Conservation (phyloP, 2,797 vertebrate species). For the Hoplostethus atlanticus region DNA sequence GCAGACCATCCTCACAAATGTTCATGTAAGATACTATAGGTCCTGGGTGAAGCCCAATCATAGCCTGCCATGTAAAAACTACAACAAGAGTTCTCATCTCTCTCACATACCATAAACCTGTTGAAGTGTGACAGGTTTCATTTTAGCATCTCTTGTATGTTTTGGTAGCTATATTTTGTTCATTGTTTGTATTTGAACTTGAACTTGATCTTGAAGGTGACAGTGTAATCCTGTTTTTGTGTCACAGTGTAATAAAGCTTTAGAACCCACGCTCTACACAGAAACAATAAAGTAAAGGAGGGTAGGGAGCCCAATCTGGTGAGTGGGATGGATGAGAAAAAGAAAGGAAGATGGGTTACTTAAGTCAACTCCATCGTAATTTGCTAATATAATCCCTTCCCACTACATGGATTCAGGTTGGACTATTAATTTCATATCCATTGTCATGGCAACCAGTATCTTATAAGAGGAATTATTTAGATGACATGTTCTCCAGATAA, state of each 20-base stretch:
- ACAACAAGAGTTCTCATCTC: too few relatives aligned
- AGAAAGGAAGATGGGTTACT: slow-evolving; percentile 6
- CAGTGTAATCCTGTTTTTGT: neutral
- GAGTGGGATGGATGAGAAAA: slow-evolving; percentile 11
- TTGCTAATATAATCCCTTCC: slow-evolving; percentile 16
- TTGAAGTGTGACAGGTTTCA: too few relatives aligned
- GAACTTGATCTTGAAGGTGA: too few relatives aligned
- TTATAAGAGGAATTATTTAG: slow-evolving; percentile 5
- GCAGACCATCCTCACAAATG: too few relatives aligned
- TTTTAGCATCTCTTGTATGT: too few relatives aligned
- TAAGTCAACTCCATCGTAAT: slow-evolving; percentile 19
- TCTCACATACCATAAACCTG: too few relatives aligned
- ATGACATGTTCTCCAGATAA: neutral
- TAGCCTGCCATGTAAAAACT: too few relatives aligned
- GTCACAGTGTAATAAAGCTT: neutral
- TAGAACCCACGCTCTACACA: neutral
- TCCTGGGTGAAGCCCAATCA: too few relatives aligned
- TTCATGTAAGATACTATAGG: too few relatives aligned
- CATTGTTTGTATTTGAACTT: too few relatives aligned
- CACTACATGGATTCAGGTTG: slow-evolving; percentile 27
- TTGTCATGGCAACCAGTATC: slow-evolving; percentile 30
- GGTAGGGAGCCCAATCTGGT: neutral
- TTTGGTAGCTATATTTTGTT: too few relatives aligned
- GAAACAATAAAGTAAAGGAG: neutral
- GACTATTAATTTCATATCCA: slow-evolving; percentile 18